Conservation (phyloP, 92 coral and sea anemone species). For the Umimayanthus kanabou region DNA sequence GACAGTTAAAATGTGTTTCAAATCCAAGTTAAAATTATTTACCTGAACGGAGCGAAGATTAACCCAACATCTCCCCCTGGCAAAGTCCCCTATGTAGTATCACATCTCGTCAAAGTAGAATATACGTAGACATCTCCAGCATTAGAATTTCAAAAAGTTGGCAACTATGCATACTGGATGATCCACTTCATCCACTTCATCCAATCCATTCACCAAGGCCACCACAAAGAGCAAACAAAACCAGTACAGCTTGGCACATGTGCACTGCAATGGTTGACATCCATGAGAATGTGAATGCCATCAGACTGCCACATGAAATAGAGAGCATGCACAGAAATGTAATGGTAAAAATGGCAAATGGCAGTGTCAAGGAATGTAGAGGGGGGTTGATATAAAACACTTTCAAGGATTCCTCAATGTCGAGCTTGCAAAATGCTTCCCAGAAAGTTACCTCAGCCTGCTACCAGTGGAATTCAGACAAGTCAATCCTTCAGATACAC, state of each 20-base stretch:
- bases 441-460: constrained; percentile 19
- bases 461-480: neutral
- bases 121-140: too few relatives aligned
- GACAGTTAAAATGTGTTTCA: too few relatives aligned
- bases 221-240: neutral
- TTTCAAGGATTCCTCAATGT: neutral
- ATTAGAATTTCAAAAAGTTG: too few relatives aligned
- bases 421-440: neutral
- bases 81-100: too few relatives aligned
- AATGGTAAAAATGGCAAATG: neutral
- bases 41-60: too few relatives aligned
- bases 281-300: constrained; percentile 7
- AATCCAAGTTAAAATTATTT: too few relatives aligned
- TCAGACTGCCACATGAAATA: neutral
- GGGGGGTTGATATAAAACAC: neutral
- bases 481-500: neutral
- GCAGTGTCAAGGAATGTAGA: neutral
- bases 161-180: too few relatives aligned
- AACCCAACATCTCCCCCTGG: too few relatives aligned
- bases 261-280: constrained; percentile 5
- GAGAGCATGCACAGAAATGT: neutral
- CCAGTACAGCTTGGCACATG: constrained; percentile 21
- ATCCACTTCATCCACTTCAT: constrained; percentile 11
- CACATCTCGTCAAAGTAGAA: too few relatives aligned
- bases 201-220: constrained; percentile 12